Percentiles rank a stretch among this genome's conserved stretches.
Conservation (phyloP, 2,113 vertebrate genomes). For the Tachysurus fulvidraco region DNA sequence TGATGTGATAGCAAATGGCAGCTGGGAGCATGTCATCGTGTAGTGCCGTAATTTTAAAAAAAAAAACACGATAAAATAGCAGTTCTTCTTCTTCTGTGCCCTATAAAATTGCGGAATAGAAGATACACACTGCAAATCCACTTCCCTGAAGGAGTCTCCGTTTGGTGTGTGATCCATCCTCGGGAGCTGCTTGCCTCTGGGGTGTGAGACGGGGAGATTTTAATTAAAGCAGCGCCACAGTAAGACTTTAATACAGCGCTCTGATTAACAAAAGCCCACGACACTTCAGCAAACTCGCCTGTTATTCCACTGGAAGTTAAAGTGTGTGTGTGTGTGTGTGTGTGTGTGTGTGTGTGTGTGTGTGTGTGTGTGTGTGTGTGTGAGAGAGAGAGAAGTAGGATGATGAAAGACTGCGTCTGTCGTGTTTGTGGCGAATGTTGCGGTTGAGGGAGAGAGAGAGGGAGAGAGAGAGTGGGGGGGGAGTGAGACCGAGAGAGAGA, state of each 20-base stretch:
- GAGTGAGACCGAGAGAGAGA: not conserved
- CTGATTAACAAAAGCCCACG: conserved; percentile 49
- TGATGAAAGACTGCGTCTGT: conserved; percentile 49
- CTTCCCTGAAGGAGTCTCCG: conserved; percentile 32
- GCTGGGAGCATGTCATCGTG: not conserved
- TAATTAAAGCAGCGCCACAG: conserved; percentile 54
- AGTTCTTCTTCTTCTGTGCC: not conserved
- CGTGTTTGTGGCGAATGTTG: conserved; percentile 29
- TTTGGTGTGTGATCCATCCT: conserved; percentile 38
- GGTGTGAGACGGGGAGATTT: conserved; percentile 25
- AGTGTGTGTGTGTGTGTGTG: not conserved
- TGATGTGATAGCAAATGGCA: not conserved
- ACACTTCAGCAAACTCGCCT: conserved; percentile 37
- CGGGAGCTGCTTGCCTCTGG: conserved; percentile 26
- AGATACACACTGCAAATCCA: conserved; percentile 5
- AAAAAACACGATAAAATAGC: not conserved
- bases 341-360: not conserved
- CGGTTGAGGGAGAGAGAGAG: conserved; percentile 11
- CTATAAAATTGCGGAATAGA: conserved; percentile 22
- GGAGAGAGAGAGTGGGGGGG: not conserved
- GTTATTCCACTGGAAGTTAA: conserved; percentile 37
- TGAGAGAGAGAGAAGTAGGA: not conserved
- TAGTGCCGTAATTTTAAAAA: not conserved
- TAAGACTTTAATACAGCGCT: conserved; percentile 29
- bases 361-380: too few relatives aligned